Base-by-base conservation (phyloP, 2,797 vertebrate genomes). In the Brotula barbata region DNA sequence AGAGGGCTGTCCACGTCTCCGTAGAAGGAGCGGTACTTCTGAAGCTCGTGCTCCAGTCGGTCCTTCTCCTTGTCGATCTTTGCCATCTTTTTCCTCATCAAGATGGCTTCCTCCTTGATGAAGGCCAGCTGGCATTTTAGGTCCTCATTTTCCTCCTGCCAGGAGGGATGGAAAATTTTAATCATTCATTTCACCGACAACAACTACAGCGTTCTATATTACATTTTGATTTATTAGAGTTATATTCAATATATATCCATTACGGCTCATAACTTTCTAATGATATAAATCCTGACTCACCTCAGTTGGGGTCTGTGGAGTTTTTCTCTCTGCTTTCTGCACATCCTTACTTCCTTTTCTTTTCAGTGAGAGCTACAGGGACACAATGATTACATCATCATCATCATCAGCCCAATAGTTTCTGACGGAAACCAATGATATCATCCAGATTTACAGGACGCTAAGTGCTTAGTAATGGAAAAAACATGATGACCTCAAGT, bases 11-110 rank as follows among this genome's bases (percentile, higher is more conserved):
- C 97, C 77, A 99, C 93, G 44, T 99, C 97, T 6, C 97, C 97
- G 5, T 99, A 99, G 86, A 99, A 97, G 0, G 95, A 97, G 52
- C 96, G 91, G 34, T 99, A 99, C 76, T 99, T 99, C 76, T 96
- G 95, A 40, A 99, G 90, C 84, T 99, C 97, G 1, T 97, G 94
- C 45, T 99, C 97, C 33, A 98, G 92, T 16, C 95, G 88, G 85
- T 99, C 97, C 77, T 99, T 99, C 73, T 98, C 97, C 73, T 98
- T 98, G 75, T 98, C 97, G 0, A 98, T 97, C 87, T 97, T 98
- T 46, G 96, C 97, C 96, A 99, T 95, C 86, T 99, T 99, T 84
- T 98, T 99, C 66, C 97, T 93, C 97, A 99, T 99, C 81, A 99
- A 68, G 53, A 91, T 85, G 33, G 97, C 96, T 80, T 99, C 97